A percentile compares a stretch with the other conserved stretches of the same genome.
Evolutionary conservation across 2,113 vertebrate species (phyloP).

Genomic region (Octodon degus): DNA sequence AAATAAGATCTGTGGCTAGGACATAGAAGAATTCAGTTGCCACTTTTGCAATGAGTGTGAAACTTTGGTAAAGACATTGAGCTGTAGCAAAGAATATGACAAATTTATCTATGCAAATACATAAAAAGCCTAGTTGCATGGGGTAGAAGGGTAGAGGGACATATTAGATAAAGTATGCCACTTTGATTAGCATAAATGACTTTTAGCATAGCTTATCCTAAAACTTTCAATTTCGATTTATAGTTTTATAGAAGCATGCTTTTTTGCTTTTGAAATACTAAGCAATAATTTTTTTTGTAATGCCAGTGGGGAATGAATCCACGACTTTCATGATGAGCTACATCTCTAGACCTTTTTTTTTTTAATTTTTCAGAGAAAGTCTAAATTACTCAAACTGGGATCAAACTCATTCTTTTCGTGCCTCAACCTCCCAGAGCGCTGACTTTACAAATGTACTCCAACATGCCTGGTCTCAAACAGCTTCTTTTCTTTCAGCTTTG

Average conservation of each 20-base stretch:
- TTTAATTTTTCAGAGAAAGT: not conserved
- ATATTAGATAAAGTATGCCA: conserved; percentile 1
- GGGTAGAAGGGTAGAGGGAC: not conserved
- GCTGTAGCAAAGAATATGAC: not conserved
- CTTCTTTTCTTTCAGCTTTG: not conserved
- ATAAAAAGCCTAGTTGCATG: not conserved
- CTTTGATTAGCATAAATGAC: conserved; percentile 2
- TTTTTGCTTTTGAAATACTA: not conserved
- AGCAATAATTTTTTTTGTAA: not conserved
- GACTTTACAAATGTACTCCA: not conserved
- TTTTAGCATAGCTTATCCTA: not conserved
- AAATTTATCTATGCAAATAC: conserved; percentile 37
- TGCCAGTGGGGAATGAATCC: not conserved
- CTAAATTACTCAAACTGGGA: not conserved
- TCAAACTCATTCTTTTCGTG: not conserved
- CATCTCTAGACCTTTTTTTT: not conserved
- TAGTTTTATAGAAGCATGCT: not conserved
- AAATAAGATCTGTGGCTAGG: not conserved
- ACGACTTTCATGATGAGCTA: not conserved
- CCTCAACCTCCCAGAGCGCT: not conserved
- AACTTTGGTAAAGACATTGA: conserved; percentile 34
- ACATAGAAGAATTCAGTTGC: not conserved
- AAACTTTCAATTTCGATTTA: conserved; percentile 3
- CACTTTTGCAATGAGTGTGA: not conserved
- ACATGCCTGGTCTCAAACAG: not conserved